Conservation (phyloP, 2,113 vertebrate genomes). For the Platysternon megacephalum region DNA sequence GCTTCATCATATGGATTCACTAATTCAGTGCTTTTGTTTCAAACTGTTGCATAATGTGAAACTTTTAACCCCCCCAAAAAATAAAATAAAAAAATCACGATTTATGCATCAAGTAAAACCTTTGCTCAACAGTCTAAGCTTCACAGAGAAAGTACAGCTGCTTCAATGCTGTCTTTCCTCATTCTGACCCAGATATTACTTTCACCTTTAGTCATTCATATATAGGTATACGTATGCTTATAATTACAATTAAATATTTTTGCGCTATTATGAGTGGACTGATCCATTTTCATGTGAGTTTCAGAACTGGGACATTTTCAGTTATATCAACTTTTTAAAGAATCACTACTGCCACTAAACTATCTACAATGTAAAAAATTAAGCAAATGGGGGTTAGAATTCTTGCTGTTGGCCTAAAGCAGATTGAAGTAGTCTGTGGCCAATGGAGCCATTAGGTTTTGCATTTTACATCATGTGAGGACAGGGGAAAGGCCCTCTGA, state of each 20-base stretch:
- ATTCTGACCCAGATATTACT: background rate
- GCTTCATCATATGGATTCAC: background rate
- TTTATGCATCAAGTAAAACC: background rate
- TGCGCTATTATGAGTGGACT: background rate
- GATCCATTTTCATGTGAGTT: background rate
- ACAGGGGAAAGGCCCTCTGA: background rate
- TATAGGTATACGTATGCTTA: background rate
- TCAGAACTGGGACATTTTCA: background rate
- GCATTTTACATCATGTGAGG: background rate
- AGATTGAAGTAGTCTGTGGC: background rate
- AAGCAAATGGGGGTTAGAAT: background rate
- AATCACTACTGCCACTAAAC: background rate
- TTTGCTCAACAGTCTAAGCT: background rate
- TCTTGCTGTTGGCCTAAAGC: background rate
- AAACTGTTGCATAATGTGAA: background rate
- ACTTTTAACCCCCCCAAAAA: background rate
- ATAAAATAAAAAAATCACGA: background rate
- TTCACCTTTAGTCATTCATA: background rate
- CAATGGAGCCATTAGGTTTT: background rate
- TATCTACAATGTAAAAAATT: background rate
- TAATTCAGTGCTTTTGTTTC: background rate
- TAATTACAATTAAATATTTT: background rate
- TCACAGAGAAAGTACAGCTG: background rate
- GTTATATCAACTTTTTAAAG: background rate
- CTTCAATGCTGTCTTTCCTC: background rate